Conservation (phyloP, 2,113 vertebrate genomes). For the Cottus gobio region DNA sequence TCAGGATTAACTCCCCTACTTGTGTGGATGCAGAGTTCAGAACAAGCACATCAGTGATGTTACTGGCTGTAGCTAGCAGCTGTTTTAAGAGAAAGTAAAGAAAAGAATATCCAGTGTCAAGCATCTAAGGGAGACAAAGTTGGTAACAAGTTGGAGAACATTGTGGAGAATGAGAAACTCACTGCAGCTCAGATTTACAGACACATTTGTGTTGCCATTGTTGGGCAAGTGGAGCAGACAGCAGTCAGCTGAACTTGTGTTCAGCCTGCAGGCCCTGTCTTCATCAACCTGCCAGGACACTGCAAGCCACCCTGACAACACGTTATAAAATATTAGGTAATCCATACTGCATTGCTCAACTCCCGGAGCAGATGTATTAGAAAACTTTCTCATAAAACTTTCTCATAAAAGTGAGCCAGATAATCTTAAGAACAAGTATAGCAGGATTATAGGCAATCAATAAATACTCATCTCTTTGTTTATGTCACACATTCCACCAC, state of each 20-base stretch:
- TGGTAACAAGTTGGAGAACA: not conserved
- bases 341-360: slow-evolving; percentile 8
- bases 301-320: slow-evolving; percentile 40
- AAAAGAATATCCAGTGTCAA: not conserved
- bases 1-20: slow-evolving; percentile 7
- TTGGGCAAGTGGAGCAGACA: slow-evolving; percentile 21
- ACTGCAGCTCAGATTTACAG: slow-evolving; percentile 5
- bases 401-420: not conserved
- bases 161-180: not conserved
- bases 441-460: not conserved
- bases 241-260: slow-evolving; percentile 16
- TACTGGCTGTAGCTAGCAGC: not conserved
- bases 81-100: not conserved
- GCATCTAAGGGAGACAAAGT: not conserved
- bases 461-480: not conserved
- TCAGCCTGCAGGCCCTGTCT: slow-evolving; percentile 16
- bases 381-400: not conserved
- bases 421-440: not conserved
- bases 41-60: not conserved
- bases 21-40: not conserved
- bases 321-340: slow-evolving; percentile 32
- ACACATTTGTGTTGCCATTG: slow-evolving; percentile 8
- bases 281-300: slow-evolving; percentile 19
- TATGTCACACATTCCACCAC: too few species aligned
- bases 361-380: not conserved